Conservation (phyloP, 1,140 invertebrate species). For the Coelopa frigida region DNA sequence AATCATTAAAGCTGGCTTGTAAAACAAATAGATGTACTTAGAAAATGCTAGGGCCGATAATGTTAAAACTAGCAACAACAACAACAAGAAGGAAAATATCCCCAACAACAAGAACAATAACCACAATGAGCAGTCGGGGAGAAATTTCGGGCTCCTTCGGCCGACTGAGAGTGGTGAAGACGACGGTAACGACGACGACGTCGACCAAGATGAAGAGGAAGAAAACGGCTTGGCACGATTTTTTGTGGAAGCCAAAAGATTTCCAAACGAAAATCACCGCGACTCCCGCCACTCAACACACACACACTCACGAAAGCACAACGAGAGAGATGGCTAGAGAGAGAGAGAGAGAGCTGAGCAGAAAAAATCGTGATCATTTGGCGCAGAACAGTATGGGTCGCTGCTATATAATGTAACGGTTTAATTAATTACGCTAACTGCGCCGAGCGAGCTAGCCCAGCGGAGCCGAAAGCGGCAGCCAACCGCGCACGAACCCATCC, state of each 20-base stretch:
- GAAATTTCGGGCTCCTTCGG: too few relatives aligned
- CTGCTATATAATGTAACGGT: conserved; percentile 42
- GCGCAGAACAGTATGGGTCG: conserved; percentile 20
- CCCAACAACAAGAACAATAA: not conserved
- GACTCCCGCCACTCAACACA: not conserved
- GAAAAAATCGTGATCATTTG: conserved; percentile 25
- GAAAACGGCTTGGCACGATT: conserved; percentile 36
- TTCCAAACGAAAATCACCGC: not conserved
- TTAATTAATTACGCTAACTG: conserved; percentile 45
- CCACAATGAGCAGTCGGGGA: too few relatives aligned
- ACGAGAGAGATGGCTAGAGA: too few relatives aligned
- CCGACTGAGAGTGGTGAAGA: too few relatives aligned
- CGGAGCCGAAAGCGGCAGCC: too few relatives aligned
- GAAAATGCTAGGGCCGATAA: too few relatives aligned
- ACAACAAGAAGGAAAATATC: not conserved
- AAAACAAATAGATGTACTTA: conserved; percentile 42
- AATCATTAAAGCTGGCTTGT: conserved; percentile 42
- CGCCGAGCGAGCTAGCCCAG: too few relatives aligned
- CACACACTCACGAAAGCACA: conserved; percentile 5
- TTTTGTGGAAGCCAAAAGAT: conserved; percentile 17
- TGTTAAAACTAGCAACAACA: too few relatives aligned
- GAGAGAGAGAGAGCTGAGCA: too few relatives aligned
- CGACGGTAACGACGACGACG: too few relatives aligned
- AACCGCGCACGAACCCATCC: too few relatives aligned
- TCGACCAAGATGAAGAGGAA: conserved; percentile 31